These are phyloP conservation scores for Tetanocera ferruginea DNA, from an alignment of 2,888 invertebrate species.

Conservation along the genomic window DNA sequence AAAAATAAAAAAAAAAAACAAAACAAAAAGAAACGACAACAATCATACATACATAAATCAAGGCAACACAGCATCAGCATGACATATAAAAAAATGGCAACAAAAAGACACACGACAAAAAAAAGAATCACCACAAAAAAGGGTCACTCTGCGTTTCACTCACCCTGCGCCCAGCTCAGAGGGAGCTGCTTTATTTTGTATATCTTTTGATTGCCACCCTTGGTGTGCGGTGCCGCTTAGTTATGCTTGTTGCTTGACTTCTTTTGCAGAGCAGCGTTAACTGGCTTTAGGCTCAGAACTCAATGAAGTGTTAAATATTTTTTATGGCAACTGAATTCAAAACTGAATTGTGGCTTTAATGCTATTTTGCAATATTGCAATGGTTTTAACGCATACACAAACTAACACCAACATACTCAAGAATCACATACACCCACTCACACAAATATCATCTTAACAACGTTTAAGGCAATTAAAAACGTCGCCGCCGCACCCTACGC, in stretches of 20 bases:
- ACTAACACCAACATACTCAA: neutral
- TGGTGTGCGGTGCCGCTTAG: neutral
- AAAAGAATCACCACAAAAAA: neutral
- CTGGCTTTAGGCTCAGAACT: constrained; percentile 17
- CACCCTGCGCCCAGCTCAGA: neutral
- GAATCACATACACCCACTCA: too few relatives aligned
- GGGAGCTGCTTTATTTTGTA: neutral
- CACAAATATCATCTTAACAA: too few relatives aligned
- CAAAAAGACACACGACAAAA: neutral
- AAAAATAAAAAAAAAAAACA: neutral
- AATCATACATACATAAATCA: constrained; percentile 38
- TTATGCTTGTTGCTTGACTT: neutral
- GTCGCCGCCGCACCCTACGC: too few relatives aligned
- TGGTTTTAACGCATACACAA: neutral
- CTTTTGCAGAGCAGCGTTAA: neutral
- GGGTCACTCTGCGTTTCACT: neutral
- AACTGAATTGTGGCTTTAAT: too few relatives aligned
- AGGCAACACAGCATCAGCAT: neutral
- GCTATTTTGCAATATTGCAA: neutral
- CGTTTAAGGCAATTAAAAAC: too few relatives aligned
- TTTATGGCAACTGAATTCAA: too few relatives aligned
- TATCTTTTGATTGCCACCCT: constrained; percentile 15
- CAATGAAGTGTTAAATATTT: constrained; percentile 49
- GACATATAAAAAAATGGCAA: neutral
- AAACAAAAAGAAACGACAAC: neutral